A percentile compares a stretch with the other conserved stretches of the same genome.
These are phyloP conservation scores for Dolichopus griseipennis DNA, from an alignment of 2,888 invertebrate genomes.

Conservation along the genomic window DNA sequence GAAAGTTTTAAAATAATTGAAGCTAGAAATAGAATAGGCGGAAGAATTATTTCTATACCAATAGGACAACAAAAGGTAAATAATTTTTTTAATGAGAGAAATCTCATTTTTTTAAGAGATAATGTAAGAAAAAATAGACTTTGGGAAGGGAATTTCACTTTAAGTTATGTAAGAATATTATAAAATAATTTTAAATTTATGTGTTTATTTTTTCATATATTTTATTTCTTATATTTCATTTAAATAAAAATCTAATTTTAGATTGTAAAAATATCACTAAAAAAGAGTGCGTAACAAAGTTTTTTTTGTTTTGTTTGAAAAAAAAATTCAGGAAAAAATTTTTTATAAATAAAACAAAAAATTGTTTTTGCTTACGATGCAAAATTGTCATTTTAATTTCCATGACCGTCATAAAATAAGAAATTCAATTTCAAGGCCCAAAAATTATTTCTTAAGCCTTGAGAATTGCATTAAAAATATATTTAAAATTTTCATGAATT, in stretches of 20 bases:
- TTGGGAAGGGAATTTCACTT: not conserved
- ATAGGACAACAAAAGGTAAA: slow-evolving; percentile 51
- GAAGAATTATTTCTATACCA: slow-evolving; percentile 68
- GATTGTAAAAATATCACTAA: not conserved
- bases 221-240: too few relatives aligned
- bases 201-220: too few relatives aligned
- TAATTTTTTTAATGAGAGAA: not conserved
- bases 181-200: not conserved
- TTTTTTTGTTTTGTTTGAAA: too few relatives aligned
- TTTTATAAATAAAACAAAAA: too few relatives aligned
- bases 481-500: not conserved
- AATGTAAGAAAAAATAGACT: too few relatives aligned
- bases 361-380: too few relatives aligned
- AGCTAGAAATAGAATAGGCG: slow-evolving; percentile 71
- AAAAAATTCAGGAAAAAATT: too few relatives aligned
- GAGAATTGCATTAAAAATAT: not conserved
- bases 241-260: not conserved
- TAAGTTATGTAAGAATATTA: not conserved
- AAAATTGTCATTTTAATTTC: not conserved
- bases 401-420: not conserved
- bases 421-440: not conserved
- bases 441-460: not conserved
- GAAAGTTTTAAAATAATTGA: slow-evolving; percentile 72
- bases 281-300: too few relatives aligned
- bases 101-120: too few relatives aligned